Percentiles rank a stretch among this genome's conserved stretches.
phyloP scores from a whole-genome alignment of 2,113 vertebrate species.

The Mormoops blainvillei region DNA sequence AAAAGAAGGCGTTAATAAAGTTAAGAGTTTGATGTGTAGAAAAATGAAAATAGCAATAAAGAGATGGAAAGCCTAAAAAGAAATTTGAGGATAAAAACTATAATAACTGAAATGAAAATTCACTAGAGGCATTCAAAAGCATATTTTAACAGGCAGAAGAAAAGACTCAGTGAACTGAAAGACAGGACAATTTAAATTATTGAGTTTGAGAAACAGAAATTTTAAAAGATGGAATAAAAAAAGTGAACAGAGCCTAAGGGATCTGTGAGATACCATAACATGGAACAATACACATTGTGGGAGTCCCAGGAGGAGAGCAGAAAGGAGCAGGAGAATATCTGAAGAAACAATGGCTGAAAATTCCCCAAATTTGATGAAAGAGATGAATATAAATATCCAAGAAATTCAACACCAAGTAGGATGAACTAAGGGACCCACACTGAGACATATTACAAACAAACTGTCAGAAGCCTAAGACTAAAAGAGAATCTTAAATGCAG shows the following conservation, averaged over 20 bases:
- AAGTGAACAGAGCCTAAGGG: not conserved
- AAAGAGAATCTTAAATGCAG: not conserved
- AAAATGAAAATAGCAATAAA: not conserved
- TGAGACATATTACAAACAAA: not conserved
- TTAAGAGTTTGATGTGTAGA: not conserved
- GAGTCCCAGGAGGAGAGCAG: not conserved
- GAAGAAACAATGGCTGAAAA: not conserved
- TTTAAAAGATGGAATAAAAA: not conserved
- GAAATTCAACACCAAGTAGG: not conserved
- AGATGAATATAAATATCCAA: not conserved
- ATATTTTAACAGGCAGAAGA: not conserved
- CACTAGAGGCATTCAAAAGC: not conserved
- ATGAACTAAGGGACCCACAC: not conserved
- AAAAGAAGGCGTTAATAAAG: not conserved
- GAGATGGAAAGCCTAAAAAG: not conserved
- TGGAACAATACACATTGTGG: not conserved
- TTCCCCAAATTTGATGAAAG: not conserved
- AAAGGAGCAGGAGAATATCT: not conserved
- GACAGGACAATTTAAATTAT: not conserved
- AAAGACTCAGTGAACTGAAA: too few species aligned
- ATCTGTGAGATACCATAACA: not conserved
- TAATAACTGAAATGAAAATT: not conserved
- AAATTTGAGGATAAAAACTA: not conserved
- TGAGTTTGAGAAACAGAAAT: not conserved
- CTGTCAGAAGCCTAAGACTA: not conserved